Evolutionary conservation across 1,140 invertebrate species (phyloP).

Genomic region (Drosophila azteca): DNA sequence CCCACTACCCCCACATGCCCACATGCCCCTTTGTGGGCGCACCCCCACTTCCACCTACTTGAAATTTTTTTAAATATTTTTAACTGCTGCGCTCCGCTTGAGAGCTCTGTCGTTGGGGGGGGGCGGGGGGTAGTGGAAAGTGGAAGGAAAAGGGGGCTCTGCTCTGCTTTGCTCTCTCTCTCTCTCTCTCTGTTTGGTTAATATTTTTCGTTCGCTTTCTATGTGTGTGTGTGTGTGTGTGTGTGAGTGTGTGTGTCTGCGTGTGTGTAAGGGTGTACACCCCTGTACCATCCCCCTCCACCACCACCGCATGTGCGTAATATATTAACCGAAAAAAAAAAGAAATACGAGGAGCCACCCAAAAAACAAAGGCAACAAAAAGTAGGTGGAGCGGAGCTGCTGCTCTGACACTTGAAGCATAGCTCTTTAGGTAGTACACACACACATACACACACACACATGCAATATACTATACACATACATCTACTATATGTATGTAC

Average conservation of each 20-base stretch:
- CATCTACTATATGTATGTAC: not conserved
- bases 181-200: conserved; percentile 68
- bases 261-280: conserved; percentile 14
- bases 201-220: conserved; percentile 63
- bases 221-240: conserved; percentile 24
- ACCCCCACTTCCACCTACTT: conserved; percentile 40
- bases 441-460: conserved; percentile 5
- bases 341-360: conserved; percentile 18
- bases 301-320: conserved; percentile 62
- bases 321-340: conserved; percentile 72
- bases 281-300: not conserved
- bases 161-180: conserved; percentile 9
- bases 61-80: conserved; percentile 79
- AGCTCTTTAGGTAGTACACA: conserved; percentile 47
- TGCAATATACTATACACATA: not conserved
- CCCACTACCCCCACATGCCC: conserved; percentile 1
- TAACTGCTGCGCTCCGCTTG: conserved; percentile 67
- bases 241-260: not conserved
- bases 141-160: not conserved
- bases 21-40: not conserved
- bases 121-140: too few relatives aligned
- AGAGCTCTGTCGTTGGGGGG: not conserved
- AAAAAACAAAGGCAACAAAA: conserved; percentile 41
- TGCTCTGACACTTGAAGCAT: conserved; percentile 60
- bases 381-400: conserved; percentile 73